Base-by-base conservation (phyloP, 2,797 vertebrate genomes). In the Pteronotus mesoamericanus region DNA sequence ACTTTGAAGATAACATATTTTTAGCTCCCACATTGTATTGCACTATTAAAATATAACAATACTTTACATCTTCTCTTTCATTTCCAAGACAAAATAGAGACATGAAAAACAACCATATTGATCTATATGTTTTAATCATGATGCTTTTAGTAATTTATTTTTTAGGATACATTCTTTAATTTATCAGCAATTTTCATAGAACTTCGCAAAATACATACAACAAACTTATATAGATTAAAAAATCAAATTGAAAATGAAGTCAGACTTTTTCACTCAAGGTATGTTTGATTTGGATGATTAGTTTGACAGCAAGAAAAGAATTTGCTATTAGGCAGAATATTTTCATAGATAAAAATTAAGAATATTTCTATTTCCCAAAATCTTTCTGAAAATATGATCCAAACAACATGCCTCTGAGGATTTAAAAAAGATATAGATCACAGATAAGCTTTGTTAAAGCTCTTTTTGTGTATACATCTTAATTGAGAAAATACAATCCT, bases 1-100 rank as follows among this genome's bases (percentile, higher is more conserved):
- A 83, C 42, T 80, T 55, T 39, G 51, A 90, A 88, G 96, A 89
- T 80, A 79, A 78, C 18, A 61, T 51, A 84, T 89, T 94, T 95
- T 89, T 84, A 74, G 44, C 24, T 77, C 77, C 0, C 18, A 71
- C 1, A 48, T 59, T 55, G n/a, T 24, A 75, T 39, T 80, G 21
- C 4, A 89, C 69, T 86, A 88, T 93, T 84, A 89, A 96, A 94
- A 92, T 59, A 91, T 46, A 94, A 88, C 85, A 85, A 75, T 72
- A 53, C 12, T 89, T 48, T 75, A 26, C 10, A 92, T 53, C 4
- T 90, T 89, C 89, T 42, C n/a, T 95, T 82, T 85, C n/a, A 87
- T 61, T 94, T 90, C 53, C 22, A 82, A 93, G 19, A 69, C 12
- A 85, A 75, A 89, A 87, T 18, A 26, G 44, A 68, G 44, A 68